Conservation (phyloP, 2,113 vertebrate species). For the Leptodactylus fuscus region DNA sequence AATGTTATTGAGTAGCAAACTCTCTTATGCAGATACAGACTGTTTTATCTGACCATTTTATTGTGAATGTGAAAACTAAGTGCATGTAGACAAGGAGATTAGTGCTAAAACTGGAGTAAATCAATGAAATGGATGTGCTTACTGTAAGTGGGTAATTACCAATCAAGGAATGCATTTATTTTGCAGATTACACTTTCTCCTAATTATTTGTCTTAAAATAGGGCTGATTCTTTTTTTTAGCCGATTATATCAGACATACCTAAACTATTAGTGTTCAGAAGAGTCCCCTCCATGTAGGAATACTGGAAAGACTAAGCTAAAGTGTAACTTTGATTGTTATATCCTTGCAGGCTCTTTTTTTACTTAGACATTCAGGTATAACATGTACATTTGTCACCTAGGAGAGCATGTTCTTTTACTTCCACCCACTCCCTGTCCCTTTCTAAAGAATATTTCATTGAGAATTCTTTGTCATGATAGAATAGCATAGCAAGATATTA, state of each 20-base stretch:
- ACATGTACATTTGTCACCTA: conserved; percentile 4
- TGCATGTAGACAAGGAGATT: not conserved
- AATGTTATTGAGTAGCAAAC: too few species aligned
- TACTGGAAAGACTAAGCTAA: not conserved
- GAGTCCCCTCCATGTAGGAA: not conserved
- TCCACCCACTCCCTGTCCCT: conserved; percentile 21
- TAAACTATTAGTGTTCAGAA: not conserved
- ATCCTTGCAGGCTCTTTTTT: conserved; percentile 6
- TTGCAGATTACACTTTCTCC: not conserved
- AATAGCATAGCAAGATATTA: not conserved
- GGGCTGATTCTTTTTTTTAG: not conserved
- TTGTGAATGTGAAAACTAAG: not conserved
- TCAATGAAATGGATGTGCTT: not conserved
- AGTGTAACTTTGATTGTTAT: not conserved
- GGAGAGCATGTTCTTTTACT: conserved; percentile 14
- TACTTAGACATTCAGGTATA: not conserved
- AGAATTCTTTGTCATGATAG: not conserved
- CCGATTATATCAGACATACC: not conserved
- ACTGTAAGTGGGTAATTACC: not conserved
- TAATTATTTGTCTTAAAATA: not conserved
- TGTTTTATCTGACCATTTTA: too few species aligned
- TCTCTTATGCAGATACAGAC: too few species aligned
- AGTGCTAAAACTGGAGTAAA: not conserved
- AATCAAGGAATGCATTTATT: not conserved
- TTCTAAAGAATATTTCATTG: not conserved